Base-by-base conservation (phyloP, 2,797 vertebrate genomes). In the Liasis olivaceus region DNA sequence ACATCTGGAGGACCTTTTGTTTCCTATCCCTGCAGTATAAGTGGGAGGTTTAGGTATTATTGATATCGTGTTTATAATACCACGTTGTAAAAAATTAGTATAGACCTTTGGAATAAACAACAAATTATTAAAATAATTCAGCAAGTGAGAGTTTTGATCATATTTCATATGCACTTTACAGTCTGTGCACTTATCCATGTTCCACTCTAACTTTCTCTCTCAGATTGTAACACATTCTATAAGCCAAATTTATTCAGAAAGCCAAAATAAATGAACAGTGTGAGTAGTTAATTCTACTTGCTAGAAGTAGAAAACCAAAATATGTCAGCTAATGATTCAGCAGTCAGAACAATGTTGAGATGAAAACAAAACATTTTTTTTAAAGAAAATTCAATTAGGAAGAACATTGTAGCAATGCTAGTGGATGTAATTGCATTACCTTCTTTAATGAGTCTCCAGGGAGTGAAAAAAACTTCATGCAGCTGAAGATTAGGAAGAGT, bases 401-500 rank as follows among this genome's bases (percentile, higher is more conserved):
- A 42, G n/a, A 85, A n/a, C 86, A 64, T 58, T 84, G 31, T 28
- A 15, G 60, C 47, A 59, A 91, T 58, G 20, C 9, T 90, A 62
- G 59, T 88, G 58, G 54, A 87, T 88, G 12, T 91, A 36, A 0
- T 88, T 87, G 24, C 77, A 89, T 89, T 88, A 99, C 99, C 99
- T 98, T 99, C 98, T 97, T 97, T 98, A 93, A 99, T 96, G 90
- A 99, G 98, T 93, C 98, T 98, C 99, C 99, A 99, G 0, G 99
- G 99, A 94, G 98, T 98, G 96, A 99, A 99, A 96, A 99, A 99
- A 9, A 97, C 97, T 17, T 98, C 94, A 22, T 97, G 98, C 66
- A 99, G 97, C 60, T 94, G 96, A 96, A 99, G 96, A 42, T 95
- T 95, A 89, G 98, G 97, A 90, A 98, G 98, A 22, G n/a, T 87